These are phyloP conservation scores for Mus spretus DNA, from an alignment of 2,797 vertebrate genomes.

Conservation along the genomic window DNA sequence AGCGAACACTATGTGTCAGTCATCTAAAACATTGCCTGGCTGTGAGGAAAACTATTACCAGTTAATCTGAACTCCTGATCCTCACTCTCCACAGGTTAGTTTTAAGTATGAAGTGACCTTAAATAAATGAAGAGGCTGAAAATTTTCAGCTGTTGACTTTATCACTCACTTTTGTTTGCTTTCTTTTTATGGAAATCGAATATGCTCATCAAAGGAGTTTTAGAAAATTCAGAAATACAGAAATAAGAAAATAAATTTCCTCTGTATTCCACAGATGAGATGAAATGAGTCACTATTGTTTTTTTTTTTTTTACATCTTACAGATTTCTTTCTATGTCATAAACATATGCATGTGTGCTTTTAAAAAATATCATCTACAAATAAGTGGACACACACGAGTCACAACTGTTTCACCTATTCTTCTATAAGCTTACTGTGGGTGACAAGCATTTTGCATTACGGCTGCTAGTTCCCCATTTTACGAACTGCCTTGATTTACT, in stretches of 20 bases:
- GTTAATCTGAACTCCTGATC: slow-evolving; percentile 3
- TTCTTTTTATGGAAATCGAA: slow-evolving; percentile 21
- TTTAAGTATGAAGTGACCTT: slow-evolving; percentile 11
- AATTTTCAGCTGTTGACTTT: background rate
- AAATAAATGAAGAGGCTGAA: slow-evolving; percentile 13
- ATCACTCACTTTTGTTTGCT: background rate
- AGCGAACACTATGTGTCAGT: background rate
- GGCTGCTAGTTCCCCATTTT: background rate
- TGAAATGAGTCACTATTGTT: background rate
- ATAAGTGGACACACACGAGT: background rate
- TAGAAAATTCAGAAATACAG: slow-evolving; percentile 51
- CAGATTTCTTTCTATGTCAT: background rate
- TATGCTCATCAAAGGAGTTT: background rate
- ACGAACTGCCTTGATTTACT: slow-evolving; percentile 68
- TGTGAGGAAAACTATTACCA: background rate
- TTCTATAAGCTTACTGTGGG: background rate
- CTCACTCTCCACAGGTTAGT: background rate
- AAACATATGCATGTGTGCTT: background rate
- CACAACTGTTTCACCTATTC: background rate
- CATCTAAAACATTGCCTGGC: background rate
- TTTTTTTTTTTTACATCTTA: slow-evolving; percentile 7
- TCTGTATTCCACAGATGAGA: background rate
- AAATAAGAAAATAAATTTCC: slow-evolving; percentile 34
- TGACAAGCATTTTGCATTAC: slow-evolving; percentile 24
- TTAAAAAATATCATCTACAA: slow-evolving; percentile 46